Base-by-base conservation (phyloP, 2,113 vertebrate species). In the Cyanoramphus novaezelandiae region DNA sequence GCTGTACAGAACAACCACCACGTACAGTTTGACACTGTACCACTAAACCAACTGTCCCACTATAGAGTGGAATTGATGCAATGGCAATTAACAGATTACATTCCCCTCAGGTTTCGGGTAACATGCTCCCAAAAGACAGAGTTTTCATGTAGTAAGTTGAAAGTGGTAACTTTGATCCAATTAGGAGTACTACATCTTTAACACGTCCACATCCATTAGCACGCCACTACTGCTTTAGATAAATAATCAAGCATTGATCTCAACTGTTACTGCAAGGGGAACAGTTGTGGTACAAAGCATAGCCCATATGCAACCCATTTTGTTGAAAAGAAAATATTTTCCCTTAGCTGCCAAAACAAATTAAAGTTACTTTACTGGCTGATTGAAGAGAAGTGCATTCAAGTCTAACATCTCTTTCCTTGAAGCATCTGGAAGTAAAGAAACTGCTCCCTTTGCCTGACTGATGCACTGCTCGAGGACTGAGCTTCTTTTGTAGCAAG, bases 311-410 rank as follows among this genome's bases (percentile, higher is more conserved):
- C 65, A 93, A 27, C 71, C 83, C 82, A 35, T 74, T 82, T 83
- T 67, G 89, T 68, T 87, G 69, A 84, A 86, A 89, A 87, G 4
- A 72, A 95, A 93, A 76, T 85, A 82, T 91, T 94, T 92, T 70
- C 69, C 74, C 79, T 79, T 76, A 64, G 81, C 60, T 95, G 89
- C 68, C 50, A 86, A 86, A 88, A 74, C 50, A 84, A 85, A 82
- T 86, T 86, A 63, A 87, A 94, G 82, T 62, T 63, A 57, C 43
- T 92, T 86, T 60, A 81, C 28, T 71, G 85, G 55, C 57, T 88
- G 75, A 95, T 13, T 27, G 79, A 80, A 88, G 23, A 89, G 81
- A 85, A 95, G 44, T 16, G 46, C 90, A 35, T 82, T 85, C 70
- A 52, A 65, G 85, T 18, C 93, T 72, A 20, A 39, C 50, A 37